These are phyloP conservation scores for Labeo rohita DNA, from an alignment of 2,113 vertebrate genomes.

Conservation along the genomic window DNA sequence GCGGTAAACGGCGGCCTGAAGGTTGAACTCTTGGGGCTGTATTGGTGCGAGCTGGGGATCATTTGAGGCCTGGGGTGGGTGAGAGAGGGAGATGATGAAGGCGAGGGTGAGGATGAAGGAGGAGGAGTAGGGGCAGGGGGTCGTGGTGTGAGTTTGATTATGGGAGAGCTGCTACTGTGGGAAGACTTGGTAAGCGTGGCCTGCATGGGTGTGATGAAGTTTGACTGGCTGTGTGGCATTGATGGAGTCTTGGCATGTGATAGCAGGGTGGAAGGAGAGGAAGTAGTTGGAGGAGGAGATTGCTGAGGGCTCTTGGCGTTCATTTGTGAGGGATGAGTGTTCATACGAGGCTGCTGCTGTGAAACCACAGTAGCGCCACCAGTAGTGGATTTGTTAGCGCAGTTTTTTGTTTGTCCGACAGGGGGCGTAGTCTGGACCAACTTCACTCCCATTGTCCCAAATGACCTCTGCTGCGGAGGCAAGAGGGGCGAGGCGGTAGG, in stretches of 20 bases:
- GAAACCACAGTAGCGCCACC: constrained; percentile 63
- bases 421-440: constrained; percentile 48
- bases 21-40: constrained; percentile 60
- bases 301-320: constrained; percentile 36
- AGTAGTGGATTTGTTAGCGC: constrained; percentile 51
- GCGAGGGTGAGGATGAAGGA: constrained; percentile 64
- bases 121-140: constrained; percentile 68
- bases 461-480: constrained; percentile 72
- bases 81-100: constrained; percentile 59
- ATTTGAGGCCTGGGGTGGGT: constrained; percentile 56
- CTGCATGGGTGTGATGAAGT: constrained; percentile 82
- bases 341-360: constrained; percentile 76
- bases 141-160: constrained; percentile 77
- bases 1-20: constrained; percentile 68
- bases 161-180: constrained; percentile 75
- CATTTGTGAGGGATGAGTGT: constrained; percentile 61
- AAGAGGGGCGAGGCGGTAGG: constrained; percentile 75
- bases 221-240: constrained; percentile 66
- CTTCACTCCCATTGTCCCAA: constrained; percentile 58
- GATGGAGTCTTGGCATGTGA: constrained; percentile 55
- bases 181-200: constrained; percentile 80
- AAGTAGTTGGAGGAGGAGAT: constrained; percentile 72
- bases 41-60: constrained; percentile 64
- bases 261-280: constrained; percentile 69
- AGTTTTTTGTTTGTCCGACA: constrained; percentile 61